These are phyloP conservation scores for Matsumyia berberina DNA, from an alignment of 2,888 invertebrate genomes.

Conservation along the genomic window DNA sequence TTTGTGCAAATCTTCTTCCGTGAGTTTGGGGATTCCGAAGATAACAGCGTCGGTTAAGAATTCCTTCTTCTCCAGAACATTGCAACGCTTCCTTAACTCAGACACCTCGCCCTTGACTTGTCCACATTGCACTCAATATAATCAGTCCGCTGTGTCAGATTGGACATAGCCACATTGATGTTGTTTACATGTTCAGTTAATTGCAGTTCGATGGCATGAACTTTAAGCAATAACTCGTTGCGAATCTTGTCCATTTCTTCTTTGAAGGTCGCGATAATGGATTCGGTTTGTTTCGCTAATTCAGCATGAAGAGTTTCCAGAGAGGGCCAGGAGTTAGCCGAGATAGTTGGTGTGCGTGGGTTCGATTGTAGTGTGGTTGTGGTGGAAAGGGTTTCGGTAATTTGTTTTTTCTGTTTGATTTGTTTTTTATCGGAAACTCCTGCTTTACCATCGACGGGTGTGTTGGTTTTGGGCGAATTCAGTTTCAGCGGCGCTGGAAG, in stretches of 20 bases:
- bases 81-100: not conserved
- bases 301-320: not conserved
- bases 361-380: not conserved
- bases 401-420: not conserved
- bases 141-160: not conserved
- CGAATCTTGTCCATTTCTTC: not conserved
- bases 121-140: not conserved
- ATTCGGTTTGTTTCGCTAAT: not conserved
- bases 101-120: not conserved
- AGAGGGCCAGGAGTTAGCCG: not conserved
- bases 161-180: not conserved
- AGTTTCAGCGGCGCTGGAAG: conserved; percentile 33
- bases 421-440: not conserved
- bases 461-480: conserved; percentile 55
- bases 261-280: not conserved
- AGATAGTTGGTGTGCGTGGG: not conserved
- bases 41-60: not conserved
- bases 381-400: not conserved
- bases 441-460: conserved; percentile 18
- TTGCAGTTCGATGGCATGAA: not conserved
- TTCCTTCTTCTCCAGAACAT: not conserved
- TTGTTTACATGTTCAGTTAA: not conserved
- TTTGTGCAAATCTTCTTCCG: not conserved
- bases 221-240: not conserved
- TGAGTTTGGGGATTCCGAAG: too few species aligned